Evolutionary conservation across 2,888 invertebrate species (phyloP), one percentile per base, ranked within the genome.

Genomic region (Dolomedes plantarius): DNA sequence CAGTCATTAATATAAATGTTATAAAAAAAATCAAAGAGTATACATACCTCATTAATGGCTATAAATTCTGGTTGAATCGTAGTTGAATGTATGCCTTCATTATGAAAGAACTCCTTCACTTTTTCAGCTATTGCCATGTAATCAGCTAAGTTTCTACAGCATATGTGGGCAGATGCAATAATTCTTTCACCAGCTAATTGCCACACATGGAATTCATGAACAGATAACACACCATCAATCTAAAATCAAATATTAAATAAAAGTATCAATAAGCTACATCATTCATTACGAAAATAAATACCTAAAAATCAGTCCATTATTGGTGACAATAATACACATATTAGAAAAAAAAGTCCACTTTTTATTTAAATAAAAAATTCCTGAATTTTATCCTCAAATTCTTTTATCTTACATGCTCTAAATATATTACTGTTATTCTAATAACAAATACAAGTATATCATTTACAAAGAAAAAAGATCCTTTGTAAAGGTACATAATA

Each of bases 121-220:
- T 97, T 96, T 91, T 97, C 97, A 0, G 98, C 98, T 88, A 99
- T 96, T 91, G 96, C 95, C 97, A 98, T 98, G 91, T 99, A 99
- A 91, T 98, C 98, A 0, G 96, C 95, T 78, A 98, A 92, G 92
- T 98, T 98, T 89, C 96, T 94, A 93, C 98, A 98, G 89, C 96
- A 95, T 90, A 99, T 97, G 91, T 99, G 98, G 7, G 98, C 98
- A 13, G 98, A 98, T 74, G 98, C 98, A 89, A 99, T 98, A 89
- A 98, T 98, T 89, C 98, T 94, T 92, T 98, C 97, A 0, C 98
- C 98, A 36, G 98, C 97, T 89, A 99, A 92, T 92, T 98, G 98
- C 99, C 99, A 99, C 16, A 99, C 97, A 91, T 99, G 98, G 91
- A 99, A 98, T 92, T 99, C 98, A 91, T 99, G 98, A 0, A 99